phyloP scores from a whole-genome alignment of 2,113 vertebrate genomes.

The Puffinus mauretanicus region DNA sequence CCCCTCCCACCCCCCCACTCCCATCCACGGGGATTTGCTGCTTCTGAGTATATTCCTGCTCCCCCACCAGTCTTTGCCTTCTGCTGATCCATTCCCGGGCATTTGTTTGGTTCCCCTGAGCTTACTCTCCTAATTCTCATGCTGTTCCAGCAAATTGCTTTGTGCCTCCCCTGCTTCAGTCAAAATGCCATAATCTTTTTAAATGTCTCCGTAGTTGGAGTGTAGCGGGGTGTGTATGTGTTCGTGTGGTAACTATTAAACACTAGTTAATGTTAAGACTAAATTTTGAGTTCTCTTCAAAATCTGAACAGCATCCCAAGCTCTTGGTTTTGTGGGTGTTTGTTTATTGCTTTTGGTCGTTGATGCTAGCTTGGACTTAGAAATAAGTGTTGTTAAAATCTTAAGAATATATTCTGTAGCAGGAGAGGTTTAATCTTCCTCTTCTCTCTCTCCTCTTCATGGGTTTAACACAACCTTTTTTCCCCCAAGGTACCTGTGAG shows the following conservation, averaged over 20 bases:
- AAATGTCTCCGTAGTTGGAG: slow-evolving; percentile 22
- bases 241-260: slow-evolving; percentile 36
- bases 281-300: not conserved
- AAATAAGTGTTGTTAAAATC: not conserved
- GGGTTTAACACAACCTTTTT: slow-evolving; percentile 26
- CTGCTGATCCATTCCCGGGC: slow-evolving; percentile 65
- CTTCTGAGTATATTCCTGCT: slow-evolving; percentile 72
- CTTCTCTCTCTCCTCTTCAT: not conserved
- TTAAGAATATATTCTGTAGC: not conserved
- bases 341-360: not conserved
- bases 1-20: not conserved
- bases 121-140: slow-evolving; percentile 71
- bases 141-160: slow-evolving; percentile 70
- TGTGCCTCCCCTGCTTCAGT: slow-evolving; percentile 64
- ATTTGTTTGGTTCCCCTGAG: slow-evolving; percentile 72
- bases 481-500: slow-evolving; percentile 85
- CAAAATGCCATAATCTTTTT: slow-evolving; percentile 49
- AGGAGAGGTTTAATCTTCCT: not conserved
- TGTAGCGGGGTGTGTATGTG: not conserved
- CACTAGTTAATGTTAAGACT: not conserved
- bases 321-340: slow-evolving; percentile 19
- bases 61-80: slow-evolving; percentile 68
- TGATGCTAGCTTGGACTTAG: not conserved
- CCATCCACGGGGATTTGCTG: slow-evolving; percentile 69
- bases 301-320: not conserved